A percentile compares a stretch with the other conserved stretches of the same genome.
Conservation (phyloP, 2,797 vertebrate species). For the Acrossocheilus wenchowensis region DNA sequence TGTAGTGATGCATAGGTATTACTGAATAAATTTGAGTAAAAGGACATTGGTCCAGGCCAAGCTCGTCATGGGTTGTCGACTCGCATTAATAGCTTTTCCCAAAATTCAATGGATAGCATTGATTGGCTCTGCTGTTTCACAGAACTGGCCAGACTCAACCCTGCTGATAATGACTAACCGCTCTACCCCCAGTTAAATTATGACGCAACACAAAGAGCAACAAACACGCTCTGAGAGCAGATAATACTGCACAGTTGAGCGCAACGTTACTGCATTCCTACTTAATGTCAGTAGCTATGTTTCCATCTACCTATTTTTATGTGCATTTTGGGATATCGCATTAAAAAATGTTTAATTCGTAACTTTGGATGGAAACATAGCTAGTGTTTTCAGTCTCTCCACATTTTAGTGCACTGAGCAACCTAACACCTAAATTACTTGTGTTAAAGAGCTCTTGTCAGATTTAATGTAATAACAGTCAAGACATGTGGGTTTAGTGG, state of each 20-base stretch:
- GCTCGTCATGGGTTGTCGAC: constrained; percentile 12
- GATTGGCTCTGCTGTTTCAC: constrained; percentile 21
- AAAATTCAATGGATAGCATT: constrained; percentile 35
- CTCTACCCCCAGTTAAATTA: not conserved
- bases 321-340: too few relatives aligned
- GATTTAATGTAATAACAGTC: not conserved
- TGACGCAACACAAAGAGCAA: constrained; percentile 6
- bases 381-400: not conserved
- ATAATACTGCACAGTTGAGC: not conserved
- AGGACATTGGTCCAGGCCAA: not conserved
- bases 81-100: constrained; percentile 23
- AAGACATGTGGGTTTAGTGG: not conserved
- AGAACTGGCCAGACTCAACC: not conserved
- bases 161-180: constrained; percentile 12
- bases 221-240: not conserved
- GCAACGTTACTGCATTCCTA: not conserved
- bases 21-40: constrained; percentile 7
- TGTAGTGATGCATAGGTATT: not conserved
- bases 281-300: not conserved
- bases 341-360: too few relatives aligned
- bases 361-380: too few relatives aligned
- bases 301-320: too few relatives aligned
- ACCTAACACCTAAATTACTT: not conserved
- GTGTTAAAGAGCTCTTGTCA: not conserved
- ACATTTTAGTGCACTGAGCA: not conserved